Conservation (phyloP, 2,113 vertebrate genomes). For the Leucopternis melanops region DNA sequence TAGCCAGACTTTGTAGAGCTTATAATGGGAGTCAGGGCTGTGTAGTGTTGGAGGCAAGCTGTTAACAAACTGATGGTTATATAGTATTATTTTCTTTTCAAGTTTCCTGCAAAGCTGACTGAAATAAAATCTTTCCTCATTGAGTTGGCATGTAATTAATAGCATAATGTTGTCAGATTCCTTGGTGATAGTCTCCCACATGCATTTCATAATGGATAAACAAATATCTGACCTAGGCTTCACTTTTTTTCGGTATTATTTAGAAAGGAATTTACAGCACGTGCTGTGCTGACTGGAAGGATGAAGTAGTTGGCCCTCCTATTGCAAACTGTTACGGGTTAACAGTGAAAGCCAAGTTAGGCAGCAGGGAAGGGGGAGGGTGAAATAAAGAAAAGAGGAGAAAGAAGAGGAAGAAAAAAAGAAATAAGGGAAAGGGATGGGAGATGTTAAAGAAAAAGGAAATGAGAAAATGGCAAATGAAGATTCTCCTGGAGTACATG, state of each 20-base stretch:
- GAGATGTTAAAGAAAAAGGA: not conserved
- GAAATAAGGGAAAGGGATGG: not conserved
- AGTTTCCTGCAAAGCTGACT: conserved; percentile 18
- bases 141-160: not conserved
- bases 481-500: not conserved
- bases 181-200: conserved; percentile 12
- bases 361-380: not conserved
- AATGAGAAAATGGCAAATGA: not conserved
- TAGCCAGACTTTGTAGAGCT: not conserved
- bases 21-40: not conserved
- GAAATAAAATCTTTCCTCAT: conserved; percentile 8
- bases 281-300: not conserved
- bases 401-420: not conserved
- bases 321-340: not conserved
- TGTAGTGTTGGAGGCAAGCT: not conserved
- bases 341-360: not conserved
- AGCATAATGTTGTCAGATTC: not conserved
- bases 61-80: not conserved
- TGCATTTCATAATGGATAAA: conserved; percentile 1
- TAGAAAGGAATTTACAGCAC: not conserved
- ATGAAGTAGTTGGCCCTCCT: not conserved
- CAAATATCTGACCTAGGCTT: not conserved
- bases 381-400: not conserved
- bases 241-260: not conserved
- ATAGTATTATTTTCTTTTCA: not conserved